Percentiles rank a stretch among this genome's conserved stretches.
phyloP scores from a whole-genome alignment of 2,113 vertebrate species.

The Pogona vitticeps region DNA sequence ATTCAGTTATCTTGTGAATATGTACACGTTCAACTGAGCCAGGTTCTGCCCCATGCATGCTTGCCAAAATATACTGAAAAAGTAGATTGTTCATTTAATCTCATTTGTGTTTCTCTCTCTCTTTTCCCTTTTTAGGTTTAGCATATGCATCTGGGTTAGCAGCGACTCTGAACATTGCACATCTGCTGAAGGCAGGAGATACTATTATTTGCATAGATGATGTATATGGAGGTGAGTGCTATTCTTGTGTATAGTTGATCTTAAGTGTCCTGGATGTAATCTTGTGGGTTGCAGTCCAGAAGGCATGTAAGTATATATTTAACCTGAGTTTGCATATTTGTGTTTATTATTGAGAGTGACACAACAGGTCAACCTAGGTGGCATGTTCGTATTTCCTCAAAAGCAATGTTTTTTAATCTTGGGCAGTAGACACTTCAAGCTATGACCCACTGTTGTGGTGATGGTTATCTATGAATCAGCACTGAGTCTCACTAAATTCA shows the following conservation, averaged over 20 bases:
- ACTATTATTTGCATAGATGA: conserved; percentile 89
- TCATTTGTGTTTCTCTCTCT: background rate
- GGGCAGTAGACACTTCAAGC: background rate
- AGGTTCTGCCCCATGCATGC: background rate
- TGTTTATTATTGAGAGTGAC: background rate
- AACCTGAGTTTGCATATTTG: no score
- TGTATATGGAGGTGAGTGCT: conserved; percentile 88
- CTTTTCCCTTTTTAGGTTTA: conserved; percentile 77
- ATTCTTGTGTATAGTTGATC: no score
- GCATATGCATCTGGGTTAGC: conserved; percentile 90
- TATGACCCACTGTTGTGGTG: background rate
- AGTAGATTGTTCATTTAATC: background rate
- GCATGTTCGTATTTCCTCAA: background rate
- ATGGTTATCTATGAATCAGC: background rate
- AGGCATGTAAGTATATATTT: no score
- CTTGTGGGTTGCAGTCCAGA: no score
- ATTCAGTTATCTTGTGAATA: background rate
- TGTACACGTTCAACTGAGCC: background rate
- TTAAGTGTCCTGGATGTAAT: no score
- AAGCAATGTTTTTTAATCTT: background rate
- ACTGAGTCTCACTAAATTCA: background rate
- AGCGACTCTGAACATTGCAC: conserved; percentile 85
- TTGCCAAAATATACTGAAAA: background rate
- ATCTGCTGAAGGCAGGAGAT: conserved; percentile 89
- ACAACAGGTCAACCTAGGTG: background rate